A percentile compares a stretch with the other conserved stretches of the same genome.
phyloP scores from a whole-genome alignment of 2,797 vertebrate genomes.

The Brotula barbata region DNA sequence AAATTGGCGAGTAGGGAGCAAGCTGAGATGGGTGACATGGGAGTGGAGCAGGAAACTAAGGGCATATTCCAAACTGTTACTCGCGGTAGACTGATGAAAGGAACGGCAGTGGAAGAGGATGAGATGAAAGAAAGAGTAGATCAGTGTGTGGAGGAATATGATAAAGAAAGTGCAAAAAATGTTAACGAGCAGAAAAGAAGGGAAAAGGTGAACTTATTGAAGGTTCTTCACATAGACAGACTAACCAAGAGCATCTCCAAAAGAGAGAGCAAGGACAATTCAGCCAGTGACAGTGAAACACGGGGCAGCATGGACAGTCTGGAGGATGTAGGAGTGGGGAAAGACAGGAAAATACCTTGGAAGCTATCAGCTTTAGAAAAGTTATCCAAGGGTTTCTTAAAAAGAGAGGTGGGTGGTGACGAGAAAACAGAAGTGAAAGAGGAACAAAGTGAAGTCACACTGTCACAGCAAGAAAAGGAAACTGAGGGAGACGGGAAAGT shows the following conservation, averaged over 20 bases:
- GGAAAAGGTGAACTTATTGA: constrained; percentile 52
- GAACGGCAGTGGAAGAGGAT: constrained; percentile 18
- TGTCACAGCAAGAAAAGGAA: constrained; percentile 13
- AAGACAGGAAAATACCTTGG: constrained; percentile 16
- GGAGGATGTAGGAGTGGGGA: constrained; percentile 32
- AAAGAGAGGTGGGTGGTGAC: constrained; percentile 18
- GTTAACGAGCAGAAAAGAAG: background rate
- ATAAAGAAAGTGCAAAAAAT: constrained; percentile 6
- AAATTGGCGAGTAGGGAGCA: background rate
- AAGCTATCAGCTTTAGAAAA: constrained; percentile 11
- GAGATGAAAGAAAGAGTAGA: background rate
- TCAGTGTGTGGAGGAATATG: background rate
- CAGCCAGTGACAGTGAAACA: constrained; percentile 41
- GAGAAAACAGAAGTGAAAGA: constrained; percentile 29
- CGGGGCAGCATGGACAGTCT: constrained; percentile 59
- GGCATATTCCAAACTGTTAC: constrained; percentile 26
- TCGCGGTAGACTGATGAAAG: constrained; percentile 20
- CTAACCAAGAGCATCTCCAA: constrained; percentile 53
- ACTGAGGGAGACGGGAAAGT: background rate
- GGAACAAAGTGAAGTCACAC: constrained; percentile 11
- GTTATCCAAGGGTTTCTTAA: constrained; percentile 34
- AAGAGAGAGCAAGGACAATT: background rate
- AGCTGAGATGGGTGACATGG: background rate
- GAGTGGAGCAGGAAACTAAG: background rate
- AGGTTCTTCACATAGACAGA: constrained; percentile 48